Base-by-base conservation (phyloP, 2,797 vertebrate genomes). In the Molossus molossus region DNA sequence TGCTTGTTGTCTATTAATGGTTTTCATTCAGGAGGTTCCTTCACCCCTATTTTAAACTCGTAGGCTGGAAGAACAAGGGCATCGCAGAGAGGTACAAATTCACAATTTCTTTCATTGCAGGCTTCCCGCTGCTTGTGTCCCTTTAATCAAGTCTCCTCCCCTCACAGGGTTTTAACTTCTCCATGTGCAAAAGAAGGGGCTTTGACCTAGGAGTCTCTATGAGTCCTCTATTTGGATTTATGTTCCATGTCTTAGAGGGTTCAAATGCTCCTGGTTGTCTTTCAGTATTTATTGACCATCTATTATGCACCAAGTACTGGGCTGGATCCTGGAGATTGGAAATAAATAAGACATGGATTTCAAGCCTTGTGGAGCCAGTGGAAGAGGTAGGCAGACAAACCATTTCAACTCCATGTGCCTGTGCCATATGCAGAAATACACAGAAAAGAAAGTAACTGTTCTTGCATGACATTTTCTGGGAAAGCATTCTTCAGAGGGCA, bases 141-240 rank as follows among this genome's bases (percentile, higher is more conserved):
- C 58, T 94, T 33, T 76, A 55, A 89, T 53, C 29, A 87, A 80
- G 64, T 85, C 62, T 92, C 77, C 33, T 58, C 9, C 53, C 58
- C 15, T 55, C 37, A 48, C 82, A 73, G 62, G 77, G 23, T 14
- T 84, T 96, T 82, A 57, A 58, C 62, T 79, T 95, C 55, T 50
- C 48, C 18, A 83, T 9, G 58, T 64, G 5, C 29, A 82, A 60
- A 94, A 96, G 25, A 37, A 1, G 48, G 18, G 37, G 13, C 33
- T 81, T 76, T 72, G 55, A 86, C 20, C 40, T 29, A 33, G 64
- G 67, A 18, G 25, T 86, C 50, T 60, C 67, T 50, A 25, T 25
- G 69, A 81, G 10, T 53, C 23, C 58, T 69, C 29, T 69, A 5
- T 53, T 25, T 76, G 13, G 18, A 37, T 48, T 87, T 62, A 5